phyloP scores from a whole-genome alignment of 2,888 invertebrate genomes.

The Leptopterna dolabrata region DNA sequence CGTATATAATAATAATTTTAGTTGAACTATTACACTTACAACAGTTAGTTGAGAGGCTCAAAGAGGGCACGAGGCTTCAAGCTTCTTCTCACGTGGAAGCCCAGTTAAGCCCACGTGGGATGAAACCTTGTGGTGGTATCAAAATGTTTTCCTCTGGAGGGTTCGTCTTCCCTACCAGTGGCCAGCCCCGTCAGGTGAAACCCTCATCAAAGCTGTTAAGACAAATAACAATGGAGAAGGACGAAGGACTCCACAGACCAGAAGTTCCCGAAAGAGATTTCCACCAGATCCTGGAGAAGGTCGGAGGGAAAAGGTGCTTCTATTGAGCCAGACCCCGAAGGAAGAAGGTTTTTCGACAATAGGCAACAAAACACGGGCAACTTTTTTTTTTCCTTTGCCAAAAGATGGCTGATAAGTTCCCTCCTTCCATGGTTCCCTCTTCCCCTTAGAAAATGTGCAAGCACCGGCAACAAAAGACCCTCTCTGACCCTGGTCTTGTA shows the following conservation, averaged over 20 bases:
- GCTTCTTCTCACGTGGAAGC: background rate
- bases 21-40: too few species aligned
- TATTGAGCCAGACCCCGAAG: background rate
- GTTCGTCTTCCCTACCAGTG: background rate
- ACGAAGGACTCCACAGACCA: background rate
- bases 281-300: background rate
- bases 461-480: background rate
- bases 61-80: background rate
- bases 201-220: constrained; percentile 1
- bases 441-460: background rate
- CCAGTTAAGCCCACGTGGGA: background rate
- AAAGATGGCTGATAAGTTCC: background rate
- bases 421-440: too few species aligned
- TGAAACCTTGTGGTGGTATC: background rate
- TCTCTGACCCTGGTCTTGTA: background rate
- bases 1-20: too few species aligned
- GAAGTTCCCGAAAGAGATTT: background rate
- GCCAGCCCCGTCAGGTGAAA: background rate
- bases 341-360: background rate
- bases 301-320: background rate
- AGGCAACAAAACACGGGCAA: background rate
- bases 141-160: background rate
- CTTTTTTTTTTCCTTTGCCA: background rate
- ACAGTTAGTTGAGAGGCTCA: too few species aligned
- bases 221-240: background rate